Evolutionary conservation across 1,140 invertebrate species (phyloP).

Genomic region (Drosophila pectinifera): DNA sequence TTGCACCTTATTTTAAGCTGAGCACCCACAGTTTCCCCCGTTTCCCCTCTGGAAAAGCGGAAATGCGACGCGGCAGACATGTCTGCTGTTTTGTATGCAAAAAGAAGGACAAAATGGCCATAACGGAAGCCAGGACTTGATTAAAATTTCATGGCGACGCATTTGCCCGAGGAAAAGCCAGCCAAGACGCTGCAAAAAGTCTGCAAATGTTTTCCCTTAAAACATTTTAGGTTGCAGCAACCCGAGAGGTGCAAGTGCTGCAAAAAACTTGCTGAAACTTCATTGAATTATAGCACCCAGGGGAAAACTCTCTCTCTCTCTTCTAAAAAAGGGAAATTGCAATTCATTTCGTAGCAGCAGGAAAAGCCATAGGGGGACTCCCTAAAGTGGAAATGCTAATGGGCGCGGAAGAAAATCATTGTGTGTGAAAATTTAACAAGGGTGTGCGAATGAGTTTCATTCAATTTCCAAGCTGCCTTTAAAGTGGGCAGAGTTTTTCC

Average conservation of each 20-base stretch:
- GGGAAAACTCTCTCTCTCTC: conserved; percentile 20
- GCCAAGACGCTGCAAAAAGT: conserved; percentile 28
- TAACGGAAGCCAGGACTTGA: conserved; percentile 51
- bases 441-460: conserved; percentile 30
- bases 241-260: conserved; percentile 32
- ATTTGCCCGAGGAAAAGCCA: conserved; percentile 37
- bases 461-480: conserved; percentile 9
- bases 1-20: conserved; percentile 16
- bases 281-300: conserved; percentile 49
- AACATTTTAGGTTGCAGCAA: conserved; percentile 24
- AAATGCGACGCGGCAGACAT: conserved; percentile 51
- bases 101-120: conserved; percentile 34
- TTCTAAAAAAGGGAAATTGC: conserved; percentile 47
- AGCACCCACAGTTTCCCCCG: neutral
- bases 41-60: conserved; percentile 12
- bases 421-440: conserved; percentile 49
- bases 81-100: conserved; percentile 39
- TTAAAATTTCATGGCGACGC: conserved; percentile 55
- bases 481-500: conserved; percentile 8
- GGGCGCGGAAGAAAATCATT: conserved; percentile 20
- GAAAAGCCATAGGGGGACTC: conserved; percentile 8
- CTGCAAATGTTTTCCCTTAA: conserved; percentile 21
- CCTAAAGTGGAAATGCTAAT: conserved; percentile 43
- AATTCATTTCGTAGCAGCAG: conserved; percentile 23
- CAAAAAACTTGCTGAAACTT: conserved; percentile 48